Base-by-base conservation (phyloP, 1,140 invertebrate species). In the Drosophila persimilis region DNA sequence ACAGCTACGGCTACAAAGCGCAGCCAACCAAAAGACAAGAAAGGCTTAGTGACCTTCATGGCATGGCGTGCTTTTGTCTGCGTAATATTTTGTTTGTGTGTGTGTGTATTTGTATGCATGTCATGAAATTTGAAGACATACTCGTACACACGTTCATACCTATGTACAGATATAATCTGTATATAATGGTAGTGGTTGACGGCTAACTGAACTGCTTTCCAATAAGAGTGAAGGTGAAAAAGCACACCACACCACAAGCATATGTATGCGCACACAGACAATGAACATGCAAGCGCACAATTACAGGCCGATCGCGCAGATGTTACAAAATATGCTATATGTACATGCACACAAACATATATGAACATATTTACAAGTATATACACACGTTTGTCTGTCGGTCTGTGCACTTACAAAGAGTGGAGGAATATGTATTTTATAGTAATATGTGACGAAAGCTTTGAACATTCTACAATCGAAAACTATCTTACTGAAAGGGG, bases 21-120 rank as follows among this genome's bases (percentile, higher is more conserved):
- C 35, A 39, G 35, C 60, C 60, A 62, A 43, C 58, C 52, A 55
- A 71, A 71, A 83, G 71, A 86, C 83, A 88, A 88, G 83, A 88
- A 88, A 88, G 83, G 79, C 83, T 88, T 88, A 88, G 83, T 88
- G 83, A 88, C 83, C 83, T 88, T 88, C 83, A 88, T 85, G 74
- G 74, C 83, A 88, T 85, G 74, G 74, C 84, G 60, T 66, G 72
- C 83, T 83, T 83, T 88, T 83, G 72, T 71, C 47, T 57, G 56
- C 51, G 57, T 63, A 57, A 55, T 56, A 60, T 58, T 51, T 62
- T 52, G 60, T 67, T 48, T 72, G 46, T n/a, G 51, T 45, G 35
- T 70, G 39, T 45, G 4, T 26, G 24, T 26, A 26, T 61, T 59
- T 47, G 65, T 76, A 75, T 69, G 73, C 56, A 76, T 64, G 57